Evolutionary conservation across 2,113 vertebrate species (phyloP).

Genomic region (Forbesichthys agassizii): DNA sequence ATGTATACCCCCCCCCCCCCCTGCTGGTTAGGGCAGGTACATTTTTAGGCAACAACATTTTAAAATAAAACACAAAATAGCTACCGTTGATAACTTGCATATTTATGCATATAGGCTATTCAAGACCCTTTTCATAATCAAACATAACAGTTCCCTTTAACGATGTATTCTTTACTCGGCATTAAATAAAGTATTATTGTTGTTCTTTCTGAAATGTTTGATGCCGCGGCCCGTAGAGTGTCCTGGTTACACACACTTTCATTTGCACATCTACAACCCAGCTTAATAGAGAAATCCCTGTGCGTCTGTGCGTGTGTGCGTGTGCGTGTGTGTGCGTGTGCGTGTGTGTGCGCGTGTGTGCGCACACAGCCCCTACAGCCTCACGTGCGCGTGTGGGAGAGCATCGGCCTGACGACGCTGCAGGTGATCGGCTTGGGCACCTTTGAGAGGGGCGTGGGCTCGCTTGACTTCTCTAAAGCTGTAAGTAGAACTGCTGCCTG

Average conservation of each 20-base stretch:
- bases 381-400: constrained; percentile 96
- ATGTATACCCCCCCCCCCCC: too few relatives aligned
- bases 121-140: too few relatives aligned
- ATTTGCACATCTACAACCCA: background rate
- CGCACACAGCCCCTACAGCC: constrained; percentile 86
- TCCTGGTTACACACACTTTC: background rate
- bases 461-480: constrained; percentile 94
- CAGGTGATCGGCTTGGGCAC: constrained; percentile 91
- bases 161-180: too few relatives aligned
- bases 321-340: background rate
- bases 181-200: too few relatives aligned
- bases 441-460: constrained; percentile 95
- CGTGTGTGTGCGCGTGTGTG: background rate
- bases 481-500: constrained; percentile 74
- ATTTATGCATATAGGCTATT: too few relatives aligned
- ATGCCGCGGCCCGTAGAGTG: too few relatives aligned
- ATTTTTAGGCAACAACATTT: too few relatives aligned
- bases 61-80: too few relatives aligned
- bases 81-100: too few relatives aligned
- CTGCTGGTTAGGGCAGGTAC: too few relatives aligned
- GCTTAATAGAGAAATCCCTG: background rate
- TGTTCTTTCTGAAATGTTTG: too few relatives aligned
- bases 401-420: constrained; percentile 87
- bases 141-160: too few relatives aligned
- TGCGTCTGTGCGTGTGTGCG: background rate